These are phyloP conservation scores for Polyergus mexicanus DNA, from an alignment of 1,140 invertebrate genomes.

Conservation along the genomic window DNA sequence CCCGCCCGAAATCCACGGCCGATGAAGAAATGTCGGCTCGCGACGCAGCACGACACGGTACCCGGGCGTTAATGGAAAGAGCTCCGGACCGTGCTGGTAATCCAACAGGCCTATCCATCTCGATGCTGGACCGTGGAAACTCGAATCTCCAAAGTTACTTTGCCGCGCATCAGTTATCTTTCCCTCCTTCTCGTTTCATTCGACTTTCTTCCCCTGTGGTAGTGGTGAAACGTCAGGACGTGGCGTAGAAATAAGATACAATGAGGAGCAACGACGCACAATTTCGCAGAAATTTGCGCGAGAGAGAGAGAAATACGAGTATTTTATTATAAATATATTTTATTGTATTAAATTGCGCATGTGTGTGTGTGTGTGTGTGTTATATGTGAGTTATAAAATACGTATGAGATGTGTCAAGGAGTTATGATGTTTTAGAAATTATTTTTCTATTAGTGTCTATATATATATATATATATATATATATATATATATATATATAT, in stretches of 20 bases:
- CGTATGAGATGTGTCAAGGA: background rate
- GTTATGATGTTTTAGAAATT: background rate
- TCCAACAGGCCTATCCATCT: slow-evolving; percentile 58
- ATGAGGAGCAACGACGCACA: slow-evolving; percentile 45
- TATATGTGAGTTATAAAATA: background rate
- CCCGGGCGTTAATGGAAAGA: slow-evolving; percentile 69
- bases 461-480: too few relatives aligned
- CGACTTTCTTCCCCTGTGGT: background rate
- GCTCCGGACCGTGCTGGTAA: slow-evolving; percentile 41
- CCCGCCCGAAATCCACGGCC: background rate
- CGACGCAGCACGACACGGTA: background rate
- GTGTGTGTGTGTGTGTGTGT: background rate
- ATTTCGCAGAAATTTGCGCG: slow-evolving; percentile 19
- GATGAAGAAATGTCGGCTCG: background rate
- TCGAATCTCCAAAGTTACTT: slow-evolving; percentile 36
- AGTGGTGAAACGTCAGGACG: slow-evolving; percentile 14
- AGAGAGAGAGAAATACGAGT: background rate
- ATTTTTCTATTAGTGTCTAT: background rate
- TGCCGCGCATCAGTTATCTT: background rate
- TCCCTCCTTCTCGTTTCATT: background rate
- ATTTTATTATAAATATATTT: slow-evolving; percentile 31
- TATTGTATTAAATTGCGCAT: slow-evolving; percentile 9
- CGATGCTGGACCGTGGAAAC: slow-evolving; percentile 27
- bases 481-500: too few relatives aligned
- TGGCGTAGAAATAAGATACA: slow-evolving; percentile 34